Evolutionary conservation across 2,797 vertebrate genomes (phyloP).

Genomic region (Gorsachius magnificus): DNA sequence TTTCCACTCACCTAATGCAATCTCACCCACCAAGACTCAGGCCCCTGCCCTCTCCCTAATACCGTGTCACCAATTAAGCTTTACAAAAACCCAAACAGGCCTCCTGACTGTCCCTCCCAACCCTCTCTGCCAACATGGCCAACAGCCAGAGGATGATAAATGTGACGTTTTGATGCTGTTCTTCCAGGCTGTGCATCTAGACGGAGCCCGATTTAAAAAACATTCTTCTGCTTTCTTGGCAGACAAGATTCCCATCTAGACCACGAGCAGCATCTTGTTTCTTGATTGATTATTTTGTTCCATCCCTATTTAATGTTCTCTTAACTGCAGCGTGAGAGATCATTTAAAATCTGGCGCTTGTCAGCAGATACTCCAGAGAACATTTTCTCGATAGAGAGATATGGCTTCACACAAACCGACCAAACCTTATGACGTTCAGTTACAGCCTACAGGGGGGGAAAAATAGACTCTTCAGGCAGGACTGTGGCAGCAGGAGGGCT

Average conservation of each 20-base stretch:
- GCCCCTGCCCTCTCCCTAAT: neutral
- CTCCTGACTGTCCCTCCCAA: neutral
- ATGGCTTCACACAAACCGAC: neutral
- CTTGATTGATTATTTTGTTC: neutral
- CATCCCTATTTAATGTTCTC: neutral
- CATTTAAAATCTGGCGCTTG: neutral
- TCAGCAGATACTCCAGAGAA: neutral
- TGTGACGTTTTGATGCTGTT: neutral
- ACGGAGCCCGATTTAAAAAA: neutral
- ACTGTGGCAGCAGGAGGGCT: neutral
- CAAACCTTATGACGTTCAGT: neutral
- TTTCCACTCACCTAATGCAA: neutral
- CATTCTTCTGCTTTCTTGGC: neutral
- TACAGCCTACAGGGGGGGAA: neutral
- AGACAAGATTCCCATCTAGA: neutral
- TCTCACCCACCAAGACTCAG: neutral
- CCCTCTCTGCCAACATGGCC: neutral
- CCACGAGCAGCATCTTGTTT: neutral
- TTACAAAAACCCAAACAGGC: neutral
- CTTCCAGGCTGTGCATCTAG: neutral
- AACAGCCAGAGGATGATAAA: neutral
- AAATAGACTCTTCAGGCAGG: neutral
- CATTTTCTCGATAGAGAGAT: neutral
- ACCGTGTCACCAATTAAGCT: neutral
- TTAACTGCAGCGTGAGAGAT: neutral